A percentile compares a stretch with the other conserved stretches of the same genome.
Evolutionary conservation across 1,140 invertebrate genomes (phyloP).

Genomic region (Anagrus nilaparvatae): DNA sequence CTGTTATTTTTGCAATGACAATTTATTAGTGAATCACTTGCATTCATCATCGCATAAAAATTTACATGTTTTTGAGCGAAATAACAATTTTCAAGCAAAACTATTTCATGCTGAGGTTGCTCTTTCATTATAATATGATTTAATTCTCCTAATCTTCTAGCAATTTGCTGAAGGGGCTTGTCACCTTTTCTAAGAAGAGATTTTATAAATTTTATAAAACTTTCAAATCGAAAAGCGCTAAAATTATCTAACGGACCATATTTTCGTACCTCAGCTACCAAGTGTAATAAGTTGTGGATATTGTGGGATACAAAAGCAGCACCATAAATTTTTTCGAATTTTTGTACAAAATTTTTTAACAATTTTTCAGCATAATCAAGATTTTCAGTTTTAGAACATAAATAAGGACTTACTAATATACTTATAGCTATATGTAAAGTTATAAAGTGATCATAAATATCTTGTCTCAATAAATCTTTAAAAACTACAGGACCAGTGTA

Average conservation of each 20-base stretch:
- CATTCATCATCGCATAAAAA: too few species aligned
- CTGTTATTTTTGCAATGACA: too few species aligned
- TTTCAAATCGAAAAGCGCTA: slow-evolving; percentile 3
- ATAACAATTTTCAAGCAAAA: too few species aligned
- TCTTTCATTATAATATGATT: too few species aligned
- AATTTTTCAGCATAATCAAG: neutral
- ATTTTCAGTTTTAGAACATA: neutral
- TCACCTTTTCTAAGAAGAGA: neutral
- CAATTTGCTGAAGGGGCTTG: neutral
- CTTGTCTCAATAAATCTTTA: neutral
- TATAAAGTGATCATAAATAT: neutral
- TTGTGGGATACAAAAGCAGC: neutral
- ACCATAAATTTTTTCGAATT: neutral
- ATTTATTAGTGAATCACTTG: too few species aligned
- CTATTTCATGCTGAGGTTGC: too few species aligned
- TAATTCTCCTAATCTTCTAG: too few species aligned
- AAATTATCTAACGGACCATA: slow-evolving; percentile 1
- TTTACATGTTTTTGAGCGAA: too few species aligned
- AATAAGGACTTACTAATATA: neutral
- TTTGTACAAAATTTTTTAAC: neutral
- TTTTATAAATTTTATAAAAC: neutral
- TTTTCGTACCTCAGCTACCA: neutral
- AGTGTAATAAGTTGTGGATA: neutral
- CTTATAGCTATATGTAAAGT: neutral
- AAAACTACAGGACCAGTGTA: neutral